Base-by-base conservation (phyloP, 2,888 invertebrate species). In the Ecliptopera silaceata region DNA sequence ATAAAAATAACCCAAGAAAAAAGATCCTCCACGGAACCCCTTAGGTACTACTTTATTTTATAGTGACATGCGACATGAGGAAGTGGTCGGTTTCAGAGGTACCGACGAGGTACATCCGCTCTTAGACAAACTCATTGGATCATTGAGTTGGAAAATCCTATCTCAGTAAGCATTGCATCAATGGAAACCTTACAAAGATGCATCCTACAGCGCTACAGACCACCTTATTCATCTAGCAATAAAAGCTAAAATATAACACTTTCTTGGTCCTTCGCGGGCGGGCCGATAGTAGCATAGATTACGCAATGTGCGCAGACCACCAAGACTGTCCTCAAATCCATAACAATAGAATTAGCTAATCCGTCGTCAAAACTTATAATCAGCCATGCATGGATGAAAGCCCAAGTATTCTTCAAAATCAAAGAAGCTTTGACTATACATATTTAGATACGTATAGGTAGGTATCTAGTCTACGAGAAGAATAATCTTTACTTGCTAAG, bases 301-400 rank as follows among this genome's bases (percentile, higher is more conserved):
- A 55, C 55, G 59, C 59, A 59, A 59, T 56, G 12, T 8, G 12
- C n/a, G 10, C 11, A 53, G 58, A 59, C 59, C 59, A 59, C 50
- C 59, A 59, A 2, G 50, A 32, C 10, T 54, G 50, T 59, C 54
- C 42, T n/a, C 34, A 26, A 29, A 39, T 41, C 46, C 26, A 32
- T 42, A 3, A 55, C 54, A 59, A 56, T 53, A 53, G 60, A 52
- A 49, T 56, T 56, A 53, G 42, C 45, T 56, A 49, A 60, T 60
- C 52, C 45, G 29, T 46, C 22, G 15, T 39, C 39, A 51, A 44
- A 43, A 44, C 31, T 31, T 18, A 20, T 55, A 39, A 20, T 29
- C 46, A 54, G 46, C 55, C 50, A 51, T 20, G 20, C 20, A 8
- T 36, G 47, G 15, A 32, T 53, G 20, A 51, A 42, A 26, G 10